Evolutionary conservation across 2,888 invertebrate species (phyloP), one percentile per base, ranked within the genome.

Genomic region (Gibbula magus): DNA sequence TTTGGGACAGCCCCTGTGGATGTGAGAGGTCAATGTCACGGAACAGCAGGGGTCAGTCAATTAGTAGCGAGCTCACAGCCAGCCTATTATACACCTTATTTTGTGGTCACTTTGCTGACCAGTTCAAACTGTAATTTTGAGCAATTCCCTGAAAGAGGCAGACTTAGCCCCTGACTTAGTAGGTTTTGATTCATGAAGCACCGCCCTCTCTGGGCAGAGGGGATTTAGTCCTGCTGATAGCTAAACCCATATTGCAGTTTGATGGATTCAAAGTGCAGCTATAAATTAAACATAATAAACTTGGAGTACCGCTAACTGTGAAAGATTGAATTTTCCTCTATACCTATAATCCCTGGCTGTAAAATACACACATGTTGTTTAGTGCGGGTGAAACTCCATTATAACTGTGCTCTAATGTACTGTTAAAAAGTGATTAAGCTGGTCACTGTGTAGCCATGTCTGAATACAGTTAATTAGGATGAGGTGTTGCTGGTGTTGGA

Each of bases 171-270:
- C 35, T 70, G 70, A 70, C 29, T 70, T 32, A 70, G 16, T 70
- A 70, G 70, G 70, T 70, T 70, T 70, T 70, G 35, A 70, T 70
- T 20, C 35, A n/a, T 10, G 18, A 4, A 39, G 70, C 29, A 32
- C 35, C 70, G 20, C 70, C 70, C 35, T 39, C 10, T 39, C 70
- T 70, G 20, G 39, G 39, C 70, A 32, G 29, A 35, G 39, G 25
- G 70, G 70, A 70, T 39, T 70, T 70, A 10, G 32, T 45, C 70
- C 70, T 10, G 20, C 70, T 70, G 70, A 35, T 16, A 35, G 29
- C 20, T 70, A 70, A 70, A 70, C 35, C 35, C 70, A 70, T 35
- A 70, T 70, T 70, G 35, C 70, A 20, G 70, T 70, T 70, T 70
- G 35, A 70, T 70, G 20, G 32, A 70, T 70, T 39, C 8, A 35